These are phyloP conservation scores for Telmatherina bonti DNA, from an alignment of 2,797 vertebrate genomes.

Conservation along the genomic window DNA sequence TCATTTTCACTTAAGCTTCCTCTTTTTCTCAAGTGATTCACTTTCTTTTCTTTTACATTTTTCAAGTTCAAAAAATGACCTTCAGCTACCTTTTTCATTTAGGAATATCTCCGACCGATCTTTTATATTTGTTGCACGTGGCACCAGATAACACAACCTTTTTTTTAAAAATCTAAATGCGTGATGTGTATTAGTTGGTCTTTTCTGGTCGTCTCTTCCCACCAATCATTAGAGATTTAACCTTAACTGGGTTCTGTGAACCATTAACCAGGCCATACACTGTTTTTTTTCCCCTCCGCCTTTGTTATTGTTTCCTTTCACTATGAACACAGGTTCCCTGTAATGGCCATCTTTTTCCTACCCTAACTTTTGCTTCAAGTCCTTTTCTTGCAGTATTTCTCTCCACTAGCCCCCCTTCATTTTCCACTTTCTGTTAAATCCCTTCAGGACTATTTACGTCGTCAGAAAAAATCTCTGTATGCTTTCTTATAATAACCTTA, in stretches of 20 bases:
- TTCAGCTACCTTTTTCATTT: background rate
- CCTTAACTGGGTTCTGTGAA: background rate
- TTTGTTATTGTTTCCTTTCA: background rate
- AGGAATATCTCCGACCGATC: too few relatives aligned
- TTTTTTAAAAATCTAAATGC: too few relatives aligned
- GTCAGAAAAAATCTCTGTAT: background rate
- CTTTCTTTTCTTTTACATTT: conserved; percentile 12
- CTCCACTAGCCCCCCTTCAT: background rate
- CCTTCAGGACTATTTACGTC: background rate
- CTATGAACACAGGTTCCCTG: background rate
- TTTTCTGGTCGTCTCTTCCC: conserved; percentile 1
- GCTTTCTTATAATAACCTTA: background rate
- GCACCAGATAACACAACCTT: too few relatives aligned
- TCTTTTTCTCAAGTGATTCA: conserved; percentile 15
- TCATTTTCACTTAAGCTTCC: conserved; percentile 37
- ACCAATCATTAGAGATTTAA: background rate
- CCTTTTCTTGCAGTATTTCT: background rate
- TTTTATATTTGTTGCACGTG: too few relatives aligned
- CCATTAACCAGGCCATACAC: background rate
- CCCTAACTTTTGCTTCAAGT: background rate
- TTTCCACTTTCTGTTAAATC: conserved; percentile 1
- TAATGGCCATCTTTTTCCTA: background rate
- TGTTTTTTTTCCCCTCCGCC: background rate
- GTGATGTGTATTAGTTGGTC: too few relatives aligned
- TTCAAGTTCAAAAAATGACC: background rate